phyloP scores from a whole-genome alignment of 1,140 invertebrate species.

The Brachionus plicatilis region DNA sequence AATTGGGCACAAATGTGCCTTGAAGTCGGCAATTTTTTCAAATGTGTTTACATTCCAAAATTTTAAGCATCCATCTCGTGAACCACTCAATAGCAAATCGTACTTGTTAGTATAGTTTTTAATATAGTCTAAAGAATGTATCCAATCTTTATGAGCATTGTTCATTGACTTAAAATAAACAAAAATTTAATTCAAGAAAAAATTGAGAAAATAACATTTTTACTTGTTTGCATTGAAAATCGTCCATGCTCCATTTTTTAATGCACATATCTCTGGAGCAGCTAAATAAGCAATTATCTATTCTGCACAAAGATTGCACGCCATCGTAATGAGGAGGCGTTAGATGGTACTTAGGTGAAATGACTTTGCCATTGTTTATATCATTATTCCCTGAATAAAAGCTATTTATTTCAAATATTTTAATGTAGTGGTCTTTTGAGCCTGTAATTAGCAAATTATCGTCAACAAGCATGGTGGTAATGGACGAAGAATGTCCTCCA shows the following conservation, averaged over 20 bases:
- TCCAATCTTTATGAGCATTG: conserved; percentile 82
- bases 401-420: conserved; percentile 50
- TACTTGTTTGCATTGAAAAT: conserved; percentile 65
- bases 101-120: conserved; percentile 55
- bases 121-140: conserved; percentile 69
- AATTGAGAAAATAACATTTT: not conserved
- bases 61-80: conserved; percentile 68
- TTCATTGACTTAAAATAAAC: conserved; percentile 66
- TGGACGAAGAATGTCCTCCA: conserved; percentile 76
- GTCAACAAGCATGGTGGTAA: conserved; percentile 73
- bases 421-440: conserved; percentile 80
- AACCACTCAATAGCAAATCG: conserved; percentile 67
- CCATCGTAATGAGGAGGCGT: conserved; percentile 86
- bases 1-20: conserved; percentile 69
- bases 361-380: conserved; percentile 43
- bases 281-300: conserved; percentile 67
- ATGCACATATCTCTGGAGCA: conserved; percentile 80
- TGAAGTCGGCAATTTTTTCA: conserved; percentile 65
- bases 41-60: conserved; percentile 67
- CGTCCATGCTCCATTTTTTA: conserved; percentile 74
- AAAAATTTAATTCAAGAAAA: not conserved
- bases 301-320: conserved; percentile 70
- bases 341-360: conserved; percentile 66
- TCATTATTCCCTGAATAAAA: conserved; percentile 34
- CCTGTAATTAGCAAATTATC: conserved; percentile 67